Evolutionary conservation across 2,888 invertebrate genomes (phyloP).

Genomic region (Prionchulus punctatus): DNA sequence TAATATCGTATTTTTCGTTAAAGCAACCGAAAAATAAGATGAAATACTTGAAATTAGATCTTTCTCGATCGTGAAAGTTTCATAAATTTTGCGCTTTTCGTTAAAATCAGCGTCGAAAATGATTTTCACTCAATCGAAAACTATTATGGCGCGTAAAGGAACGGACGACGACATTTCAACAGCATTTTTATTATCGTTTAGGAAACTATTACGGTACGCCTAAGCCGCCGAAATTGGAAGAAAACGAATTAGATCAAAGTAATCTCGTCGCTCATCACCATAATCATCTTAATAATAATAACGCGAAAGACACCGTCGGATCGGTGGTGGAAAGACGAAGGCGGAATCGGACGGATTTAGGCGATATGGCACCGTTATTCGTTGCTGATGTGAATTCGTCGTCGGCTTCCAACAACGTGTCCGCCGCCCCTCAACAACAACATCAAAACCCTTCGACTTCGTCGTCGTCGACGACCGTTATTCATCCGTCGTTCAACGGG

Average conservation of each 20-base stretch:
- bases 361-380: constrained; percentile 5
- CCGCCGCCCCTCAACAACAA: background rate
- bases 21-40: too few species aligned
- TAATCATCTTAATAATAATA: background rate
- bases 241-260: background rate
- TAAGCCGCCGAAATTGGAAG: constrained; percentile 37
- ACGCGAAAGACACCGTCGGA: background rate
- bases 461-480: constrained; percentile 10
- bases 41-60: too few species aligned
- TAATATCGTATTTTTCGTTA: too few species aligned
- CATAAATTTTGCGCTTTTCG: too few species aligned
- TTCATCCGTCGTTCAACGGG: background rate
- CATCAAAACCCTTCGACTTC: background rate
- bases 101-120: too few species aligned
- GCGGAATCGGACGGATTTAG: background rate
- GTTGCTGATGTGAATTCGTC: background rate
- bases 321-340: background rate
- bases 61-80: too few species aligned
- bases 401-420: background rate
- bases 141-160: too few species aligned
- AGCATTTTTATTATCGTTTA: too few species aligned
- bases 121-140: too few species aligned
- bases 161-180: too few species aligned
- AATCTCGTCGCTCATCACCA: background rate
- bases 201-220: constrained; percentile 48